These are phyloP conservation scores for Gallinago nigripennis DNA, from an alignment of 2,797 vertebrate genomes.

Conservation along the genomic window DNA sequence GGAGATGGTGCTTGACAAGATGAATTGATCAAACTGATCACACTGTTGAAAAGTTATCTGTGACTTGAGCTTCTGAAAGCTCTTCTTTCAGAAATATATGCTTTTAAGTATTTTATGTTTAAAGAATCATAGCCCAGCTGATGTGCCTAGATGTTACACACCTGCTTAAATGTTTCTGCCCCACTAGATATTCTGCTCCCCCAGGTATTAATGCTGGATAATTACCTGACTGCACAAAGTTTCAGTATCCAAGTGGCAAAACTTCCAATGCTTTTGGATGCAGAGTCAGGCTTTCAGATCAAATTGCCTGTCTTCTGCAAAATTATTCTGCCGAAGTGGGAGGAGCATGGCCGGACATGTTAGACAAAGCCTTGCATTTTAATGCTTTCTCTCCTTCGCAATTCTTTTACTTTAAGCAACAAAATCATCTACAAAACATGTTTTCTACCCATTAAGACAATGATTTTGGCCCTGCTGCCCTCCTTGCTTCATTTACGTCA, in stretches of 20 bases:
- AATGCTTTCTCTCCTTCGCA: background rate
- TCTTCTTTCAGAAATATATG: background rate
- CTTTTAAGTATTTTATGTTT: background rate
- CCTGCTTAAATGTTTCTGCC: background rate
- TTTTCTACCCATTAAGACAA: conserved; percentile 25
- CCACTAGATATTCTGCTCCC: background rate
- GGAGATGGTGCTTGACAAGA: background rate
- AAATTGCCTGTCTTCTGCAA: background rate
- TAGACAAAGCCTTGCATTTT: background rate
- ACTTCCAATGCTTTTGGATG: background rate
- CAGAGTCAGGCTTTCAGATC: background rate
- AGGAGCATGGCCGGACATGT: background rate
- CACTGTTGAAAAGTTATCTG: background rate
- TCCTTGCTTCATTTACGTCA: conserved; percentile 14
- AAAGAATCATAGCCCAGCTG: background rate
- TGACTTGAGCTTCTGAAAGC: background rate
- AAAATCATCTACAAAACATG: background rate
- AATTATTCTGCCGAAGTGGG: background rate
- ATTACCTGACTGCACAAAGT: background rate
- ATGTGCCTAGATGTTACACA: background rate
- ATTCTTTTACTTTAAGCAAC: background rate
- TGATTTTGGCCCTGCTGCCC: conserved; percentile 12
- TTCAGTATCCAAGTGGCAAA: background rate
- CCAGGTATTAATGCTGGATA: background rate
- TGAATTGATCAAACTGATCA: background rate